phyloP scores from a whole-genome alignment of 2,888 invertebrate genomes.

The Chrysolina oricalcia region DNA sequence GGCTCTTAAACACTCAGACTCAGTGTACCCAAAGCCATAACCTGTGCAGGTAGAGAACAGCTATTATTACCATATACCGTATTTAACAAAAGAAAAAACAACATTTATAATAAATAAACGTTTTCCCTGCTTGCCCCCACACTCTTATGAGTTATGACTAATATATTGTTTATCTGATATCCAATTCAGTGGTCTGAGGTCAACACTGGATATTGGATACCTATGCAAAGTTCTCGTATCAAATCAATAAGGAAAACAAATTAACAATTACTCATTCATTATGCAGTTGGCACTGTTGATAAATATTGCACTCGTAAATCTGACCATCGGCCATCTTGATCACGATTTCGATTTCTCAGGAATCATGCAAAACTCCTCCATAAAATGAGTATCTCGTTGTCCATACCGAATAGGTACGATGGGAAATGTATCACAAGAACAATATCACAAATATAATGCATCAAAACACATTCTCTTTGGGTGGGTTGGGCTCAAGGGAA shows the following conservation, averaged over 20 bases:
- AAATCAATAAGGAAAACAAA: background rate
- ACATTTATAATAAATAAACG: too few species aligned
- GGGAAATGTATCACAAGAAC: background rate
- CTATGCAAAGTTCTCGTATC: background rate
- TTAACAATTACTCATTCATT: background rate
- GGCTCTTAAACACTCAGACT: too few species aligned
- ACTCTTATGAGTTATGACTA: constrained; percentile 16
- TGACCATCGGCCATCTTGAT: constrained; percentile 12
- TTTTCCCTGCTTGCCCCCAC: constrained; percentile 8
- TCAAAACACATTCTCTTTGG: background rate
- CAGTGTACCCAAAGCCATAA: too few species aligned
- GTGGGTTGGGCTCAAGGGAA: constrained; percentile 12
- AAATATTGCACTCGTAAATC: background rate
- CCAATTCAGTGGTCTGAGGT: background rate
- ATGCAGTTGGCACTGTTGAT: constrained; percentile 6
- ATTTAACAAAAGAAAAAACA: too few species aligned
- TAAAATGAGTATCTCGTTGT: background rate
- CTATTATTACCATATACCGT: too few species aligned
- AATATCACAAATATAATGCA: background rate
- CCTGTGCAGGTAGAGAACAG: too few species aligned
- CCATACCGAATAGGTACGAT: too few species aligned
- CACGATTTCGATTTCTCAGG: background rate
- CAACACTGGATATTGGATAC: background rate
- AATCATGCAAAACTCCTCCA: background rate
- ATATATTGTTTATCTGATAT: background rate